Evolutionary conservation across 2,797 vertebrate species (phyloP), one percentile per base, ranked within the genome.

Genomic region (Sebastes kiyomatsui): DNA sequence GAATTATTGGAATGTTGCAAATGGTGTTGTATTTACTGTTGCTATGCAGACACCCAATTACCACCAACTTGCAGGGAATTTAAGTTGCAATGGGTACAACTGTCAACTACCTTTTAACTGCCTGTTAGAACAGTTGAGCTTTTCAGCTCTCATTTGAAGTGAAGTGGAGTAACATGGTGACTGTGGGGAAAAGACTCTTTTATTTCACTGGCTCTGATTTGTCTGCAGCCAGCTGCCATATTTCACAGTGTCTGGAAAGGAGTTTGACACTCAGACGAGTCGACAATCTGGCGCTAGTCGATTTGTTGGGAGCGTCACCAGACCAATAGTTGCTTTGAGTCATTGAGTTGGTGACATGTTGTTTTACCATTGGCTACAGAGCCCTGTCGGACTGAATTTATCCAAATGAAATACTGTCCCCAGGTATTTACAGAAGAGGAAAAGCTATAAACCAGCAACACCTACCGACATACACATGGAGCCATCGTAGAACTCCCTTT

Each of bases 361-460:
- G 32, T 78, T 80, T 61, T 35, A 83, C 75, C 55, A 27, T 4
- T 42, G 82, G 69, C 55, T 59, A 13, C 32, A n/a, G 61, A 28
- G 73, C 60, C 73, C 62, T 11, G 52, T 28, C 60, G 61, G 71
- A 28, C 60, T 66, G 10, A 68, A 20, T 79, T 65, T 12, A 49
- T 71, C 75, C 72, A 42, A 80, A 86, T 80, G 5, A 83, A 88
- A 88, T 80, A 88, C 84, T 69, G 77, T 74, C 71, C 52, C 20
- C 59, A 78, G 83, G 78, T 87, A 83, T 89, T 75, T 87, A 85
- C 79, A 91, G 71, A 91, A 75, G 77, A 86, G 66, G 67, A 67
- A 82, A 87, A 60, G 76, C 79, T 81, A 79, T 75, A 83, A 88
- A 85, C 59, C 59, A 66, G 76, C 54, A 65, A 82, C 62, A 67